Evolutionary conservation across 2,113 vertebrate species (phyloP), one percentile per base, ranked within the genome.

Genomic region (Tachysurus fulvidraco): DNA sequence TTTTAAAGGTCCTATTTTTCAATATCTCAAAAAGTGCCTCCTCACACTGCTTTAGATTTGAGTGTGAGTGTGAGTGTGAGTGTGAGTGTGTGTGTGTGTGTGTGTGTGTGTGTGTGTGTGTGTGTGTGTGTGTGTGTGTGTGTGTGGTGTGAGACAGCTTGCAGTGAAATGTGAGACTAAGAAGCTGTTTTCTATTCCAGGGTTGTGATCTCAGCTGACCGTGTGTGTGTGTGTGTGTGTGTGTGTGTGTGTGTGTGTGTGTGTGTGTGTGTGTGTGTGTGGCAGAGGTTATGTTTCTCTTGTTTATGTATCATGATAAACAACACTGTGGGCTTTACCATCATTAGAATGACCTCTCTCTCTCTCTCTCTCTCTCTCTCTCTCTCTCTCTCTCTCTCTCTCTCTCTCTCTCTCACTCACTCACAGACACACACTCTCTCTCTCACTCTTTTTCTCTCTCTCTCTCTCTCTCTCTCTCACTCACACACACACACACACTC

Each of bases 171-270:
- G 57, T 86, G 87, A 92, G 84, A 90, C 76, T 67, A n/a, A 88
- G 88, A 89, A 87, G 85, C 71, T 28, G 90, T 92, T 89, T 91
- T 90, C 91, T 92, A 92, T 92, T 92, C 90, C 86, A 89, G 88
- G 90, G 83, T 79, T 86, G 88, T 88, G 89, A 91, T 88, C 91
- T 90, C 87, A 89, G 81, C 83, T 83, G 79, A 83, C 83, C n/a
- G 77, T 52, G 46, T 82, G 30, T 86, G 77, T 71, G 60, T 84
- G 54, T 84, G 73, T 80, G 60, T 73, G 54, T 83, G 52, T 65
- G 44, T 81, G 83, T 62, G 55, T 85, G 84, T 69, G 79, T 69
- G 83, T 80, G 78, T 76, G 44, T 83, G 55, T 80, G 36, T 71
- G 89, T 88, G 84, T 86, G 85, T 87, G 73, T 86, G 54, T 90